Evolutionary conservation across 1,140 invertebrate genomes (phyloP), one percentile per base, ranked within the genome.

Genomic region (Leptopilina clavipes): DNA sequence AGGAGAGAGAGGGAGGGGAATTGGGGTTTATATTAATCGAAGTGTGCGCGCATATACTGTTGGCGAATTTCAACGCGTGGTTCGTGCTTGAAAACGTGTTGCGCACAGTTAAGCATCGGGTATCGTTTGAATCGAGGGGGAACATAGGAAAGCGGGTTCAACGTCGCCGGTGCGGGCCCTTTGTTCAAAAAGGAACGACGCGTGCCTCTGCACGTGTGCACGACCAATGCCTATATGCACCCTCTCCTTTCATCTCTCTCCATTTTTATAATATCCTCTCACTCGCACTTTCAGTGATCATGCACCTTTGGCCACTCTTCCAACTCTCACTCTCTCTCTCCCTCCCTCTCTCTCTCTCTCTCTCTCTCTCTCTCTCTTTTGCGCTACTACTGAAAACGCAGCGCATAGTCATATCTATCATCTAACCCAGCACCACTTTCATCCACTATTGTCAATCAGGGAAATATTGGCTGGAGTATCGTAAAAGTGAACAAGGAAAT

Each of bases 131-230:
- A 82, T 79, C 78, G 76, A 65, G 59, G 59, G 75, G 72, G 72
- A 81, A 79, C 43, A 56, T 78, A 77, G 78, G 78, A 71, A 78
- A 76, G 56, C 75, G 76, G 78, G 80, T 79, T 71, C 52, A 54
- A 40, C 56, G 9, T 54, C 70, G 75, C 56, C 78, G 78, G 80
- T 81, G 77, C 78, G 78, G 78, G 81, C 78, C 70, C 81, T 82
- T 82, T 82, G 78, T 82, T 82, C 25, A 78, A 8, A 40, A 40
- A 40, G 9, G 77, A 73, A 70, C 70, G 81, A 79, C 81, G 81
- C 81, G 81, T 82, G 81, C 81, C 81, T 79, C 71, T 80, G 81
- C 81, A 82, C 81, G 81, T 82, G 81, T 82, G 81, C 81, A 82
- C 75, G 77, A 82, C 81, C 81, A 82, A 82, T 82, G 78, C 76